phyloP scores from a whole-genome alignment of 1,140 invertebrate genomes.

The Sesamia nonagrioides region DNA sequence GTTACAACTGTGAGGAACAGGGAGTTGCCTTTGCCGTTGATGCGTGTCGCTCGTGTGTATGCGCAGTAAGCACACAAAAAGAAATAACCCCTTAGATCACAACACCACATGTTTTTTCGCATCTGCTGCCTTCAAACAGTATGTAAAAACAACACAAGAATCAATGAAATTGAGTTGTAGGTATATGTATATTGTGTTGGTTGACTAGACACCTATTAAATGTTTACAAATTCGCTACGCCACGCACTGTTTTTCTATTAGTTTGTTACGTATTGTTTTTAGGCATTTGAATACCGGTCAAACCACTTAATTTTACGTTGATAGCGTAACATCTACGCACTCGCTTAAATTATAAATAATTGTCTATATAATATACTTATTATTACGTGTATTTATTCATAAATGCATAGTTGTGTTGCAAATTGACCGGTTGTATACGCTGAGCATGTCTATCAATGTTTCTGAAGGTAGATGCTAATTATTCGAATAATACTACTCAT shows the following conservation, averaged over 20 bases:
- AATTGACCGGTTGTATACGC: neutral
- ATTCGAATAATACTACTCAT: no score
- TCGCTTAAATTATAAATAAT: constrained; percentile 28
- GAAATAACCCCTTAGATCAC: no score
- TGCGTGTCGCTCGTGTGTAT: no score
- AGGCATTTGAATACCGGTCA: constrained; percentile 30
- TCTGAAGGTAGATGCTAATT: no score
- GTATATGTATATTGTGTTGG: neutral
- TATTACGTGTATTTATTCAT: constrained; percentile 41
- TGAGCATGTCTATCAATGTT: no score
- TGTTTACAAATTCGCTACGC: neutral
- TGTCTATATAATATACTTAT: neutral
- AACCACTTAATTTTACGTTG: constrained; percentile 7
- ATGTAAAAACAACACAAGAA: neutral
- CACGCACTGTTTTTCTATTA: constrained; percentile 30
- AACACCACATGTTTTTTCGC: neutral
- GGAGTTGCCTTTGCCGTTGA: no score
- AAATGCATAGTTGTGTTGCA: constrained; percentile 19
- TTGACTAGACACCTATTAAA: constrained; percentile 16
- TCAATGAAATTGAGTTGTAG: constrained; percentile 18
- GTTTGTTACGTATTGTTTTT: constrained; percentile 13
- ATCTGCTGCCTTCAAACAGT: neutral
- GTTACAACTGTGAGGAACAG: no score
- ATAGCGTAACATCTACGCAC: constrained; percentile 40
- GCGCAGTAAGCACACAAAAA: no score